Conservation (phyloP, 2,797 vertebrate genomes). For the Ptychadena robeensis region DNA sequence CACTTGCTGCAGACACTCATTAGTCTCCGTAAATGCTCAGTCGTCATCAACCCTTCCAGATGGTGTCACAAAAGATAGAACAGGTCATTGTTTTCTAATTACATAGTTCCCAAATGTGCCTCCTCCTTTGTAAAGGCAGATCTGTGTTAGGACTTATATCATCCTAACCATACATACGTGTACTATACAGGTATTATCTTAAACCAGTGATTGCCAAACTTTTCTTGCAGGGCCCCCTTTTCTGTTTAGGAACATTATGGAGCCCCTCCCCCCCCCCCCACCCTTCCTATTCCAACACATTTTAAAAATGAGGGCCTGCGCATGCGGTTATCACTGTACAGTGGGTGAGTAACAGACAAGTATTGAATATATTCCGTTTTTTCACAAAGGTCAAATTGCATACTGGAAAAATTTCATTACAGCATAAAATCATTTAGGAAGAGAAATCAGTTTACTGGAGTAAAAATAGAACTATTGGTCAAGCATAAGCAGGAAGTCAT, state of each 20-base stretch:
- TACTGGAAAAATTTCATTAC: too few relatives aligned
- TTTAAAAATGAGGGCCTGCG: too few relatives aligned
- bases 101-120: background rate
- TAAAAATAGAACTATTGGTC: background rate
- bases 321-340: background rate
- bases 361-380: background rate
- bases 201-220: too few relatives aligned
- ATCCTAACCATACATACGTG: background rate
- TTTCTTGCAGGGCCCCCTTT: too few relatives aligned
- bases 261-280: too few relatives aligned
- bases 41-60: conserved; percentile 14
- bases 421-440: background rate
- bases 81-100: conserved; percentile 36
- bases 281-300: too few relatives aligned
- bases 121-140: background rate
- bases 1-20: background rate
- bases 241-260: too few relatives aligned
- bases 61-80: conserved; percentile 23
- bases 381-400: background rate
- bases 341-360: background rate
- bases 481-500: background rate
- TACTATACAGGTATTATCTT: background rate
- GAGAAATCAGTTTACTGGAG: background rate
- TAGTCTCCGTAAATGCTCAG: conserved; percentile 9
- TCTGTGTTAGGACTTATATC: background rate